Percentiles rank a stretch among this genome's conserved stretches.
Evolutionary conservation across 2,797 vertebrate species (phyloP).

Genomic region (Anniella stebbinsi): DNA sequence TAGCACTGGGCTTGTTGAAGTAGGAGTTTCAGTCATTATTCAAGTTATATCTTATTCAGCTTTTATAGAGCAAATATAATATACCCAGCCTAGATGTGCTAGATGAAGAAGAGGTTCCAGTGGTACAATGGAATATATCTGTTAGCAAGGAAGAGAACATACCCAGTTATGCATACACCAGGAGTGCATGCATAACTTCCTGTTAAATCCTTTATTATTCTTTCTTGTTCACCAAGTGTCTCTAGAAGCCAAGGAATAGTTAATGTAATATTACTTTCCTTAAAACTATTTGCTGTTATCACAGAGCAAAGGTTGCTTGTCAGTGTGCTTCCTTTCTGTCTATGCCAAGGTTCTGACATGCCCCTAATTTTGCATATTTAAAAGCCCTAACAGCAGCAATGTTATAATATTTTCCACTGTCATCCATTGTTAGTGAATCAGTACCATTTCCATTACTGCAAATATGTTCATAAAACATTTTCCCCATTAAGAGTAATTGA

Average conservation of each 20-base stretch:
- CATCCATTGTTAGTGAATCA: conserved; percentile 29
- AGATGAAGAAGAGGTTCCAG: background rate
- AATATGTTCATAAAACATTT: conserved; percentile 42
- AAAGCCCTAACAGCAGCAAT: conserved; percentile 9
- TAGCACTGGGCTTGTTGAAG: background rate
- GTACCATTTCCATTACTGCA: conserved; percentile 16
- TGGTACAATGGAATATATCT: background rate
- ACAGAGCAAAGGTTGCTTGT: background rate
- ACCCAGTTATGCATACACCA: background rate
- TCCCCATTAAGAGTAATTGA: conserved; percentile 35
- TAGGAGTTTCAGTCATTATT: background rate
- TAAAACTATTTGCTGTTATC: background rate
- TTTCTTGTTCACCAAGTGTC: background rate
- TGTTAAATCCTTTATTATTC: background rate
- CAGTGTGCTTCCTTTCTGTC: background rate
- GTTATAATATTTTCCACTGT: conserved; percentile 18
- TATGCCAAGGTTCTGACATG: background rate
- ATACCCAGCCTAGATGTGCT: background rate
- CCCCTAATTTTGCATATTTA: conserved; percentile 10
- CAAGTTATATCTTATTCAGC: background rate
- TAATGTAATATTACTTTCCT: background rate
- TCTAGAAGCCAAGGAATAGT: background rate
- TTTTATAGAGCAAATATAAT: background rate
- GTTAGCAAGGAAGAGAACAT: background rate
- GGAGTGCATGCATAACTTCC: too few relatives aligned